Evolutionary conservation across 2,888 invertebrate genomes (phyloP).

Genomic region (Acholoe squamosa): DNA sequence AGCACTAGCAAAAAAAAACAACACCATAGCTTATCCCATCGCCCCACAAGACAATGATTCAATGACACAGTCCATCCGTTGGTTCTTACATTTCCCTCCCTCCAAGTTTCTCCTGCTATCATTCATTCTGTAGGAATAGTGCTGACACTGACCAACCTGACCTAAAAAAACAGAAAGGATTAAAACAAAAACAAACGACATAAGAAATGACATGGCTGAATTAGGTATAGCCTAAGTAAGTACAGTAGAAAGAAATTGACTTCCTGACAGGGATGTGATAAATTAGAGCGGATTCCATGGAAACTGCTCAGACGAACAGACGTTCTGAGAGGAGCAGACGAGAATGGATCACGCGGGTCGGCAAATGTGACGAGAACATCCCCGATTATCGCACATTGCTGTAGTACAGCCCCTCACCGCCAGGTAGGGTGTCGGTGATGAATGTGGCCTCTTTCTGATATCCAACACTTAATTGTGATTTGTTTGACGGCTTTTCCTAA

Average conservation of each 20-base stretch:
- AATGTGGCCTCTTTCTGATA: neutral
- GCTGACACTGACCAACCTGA: too few relatives aligned
- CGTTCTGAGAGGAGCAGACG: neutral
- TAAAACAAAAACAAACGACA: too few relatives aligned
- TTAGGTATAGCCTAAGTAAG: too few relatives aligned
- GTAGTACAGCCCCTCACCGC: neutral
- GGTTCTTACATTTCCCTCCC: too few relatives aligned
- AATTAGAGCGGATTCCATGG: slow-evolving; percentile 9
- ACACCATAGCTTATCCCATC: too few relatives aligned
- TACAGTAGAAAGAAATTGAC: neutral
- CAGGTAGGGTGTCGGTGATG: slow-evolving; percentile 13
- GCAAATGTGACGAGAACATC: slow-evolving; percentile 33
- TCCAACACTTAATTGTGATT: slow-evolving; percentile 21
- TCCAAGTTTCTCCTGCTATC: too few relatives aligned
- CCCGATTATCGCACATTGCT: neutral
- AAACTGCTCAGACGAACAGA: neutral
- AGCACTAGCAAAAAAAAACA: too few relatives aligned
- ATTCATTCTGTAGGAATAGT: too few relatives aligned
- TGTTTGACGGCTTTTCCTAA: neutral
- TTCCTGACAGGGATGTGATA: neutral
- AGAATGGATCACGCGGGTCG: slow-evolving; percentile 6
- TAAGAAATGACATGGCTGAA: too few relatives aligned
- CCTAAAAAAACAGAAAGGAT: too few relatives aligned
- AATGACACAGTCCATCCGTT: too few relatives aligned
- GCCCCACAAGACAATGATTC: too few relatives aligned